These are phyloP conservation scores for Pipistrellus kuhlii DNA, from an alignment of 2,797 vertebrate species.

Conservation along the genomic window DNA sequence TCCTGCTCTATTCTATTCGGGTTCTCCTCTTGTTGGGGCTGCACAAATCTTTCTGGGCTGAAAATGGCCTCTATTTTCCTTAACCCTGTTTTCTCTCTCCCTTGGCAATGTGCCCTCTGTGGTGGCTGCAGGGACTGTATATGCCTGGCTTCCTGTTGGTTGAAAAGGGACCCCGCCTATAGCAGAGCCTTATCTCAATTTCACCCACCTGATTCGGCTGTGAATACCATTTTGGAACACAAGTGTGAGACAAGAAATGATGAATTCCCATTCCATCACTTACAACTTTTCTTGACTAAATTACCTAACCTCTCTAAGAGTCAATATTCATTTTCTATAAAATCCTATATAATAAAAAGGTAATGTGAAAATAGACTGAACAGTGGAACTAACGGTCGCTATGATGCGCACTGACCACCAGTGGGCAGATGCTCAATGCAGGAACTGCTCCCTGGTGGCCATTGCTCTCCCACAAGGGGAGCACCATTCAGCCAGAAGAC, in stretches of 20 bases:
- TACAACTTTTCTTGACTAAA: neutral
- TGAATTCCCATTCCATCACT: neutral
- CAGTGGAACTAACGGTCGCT: rapidly evolving
- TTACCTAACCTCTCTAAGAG: neutral
- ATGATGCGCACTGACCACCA: too few relatives aligned
- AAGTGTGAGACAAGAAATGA: neutral
- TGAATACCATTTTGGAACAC: neutral
- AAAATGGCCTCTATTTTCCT: neutral
- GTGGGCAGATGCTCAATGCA: too few relatives aligned
- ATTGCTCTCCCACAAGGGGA: too few relatives aligned
- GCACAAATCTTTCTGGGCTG: neutral
- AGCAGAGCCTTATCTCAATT: neutral
- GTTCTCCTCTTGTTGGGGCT: neutral
- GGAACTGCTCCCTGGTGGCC: too few relatives aligned
- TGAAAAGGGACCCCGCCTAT: neutral
- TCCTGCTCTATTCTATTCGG: neutral
- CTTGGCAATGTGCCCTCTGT: neutral
- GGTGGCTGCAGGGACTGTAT: neutral
- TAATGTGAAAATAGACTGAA: too few relatives aligned
- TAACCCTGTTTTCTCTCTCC: neutral
- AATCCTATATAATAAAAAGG: neutral
- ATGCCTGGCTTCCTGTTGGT: neutral
- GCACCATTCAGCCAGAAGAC: too few relatives aligned
- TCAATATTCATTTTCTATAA: neutral
- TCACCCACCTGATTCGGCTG: neutral